Evolutionary conservation across 2,888 invertebrate genomes (phyloP).

Genomic region (Lasioglossum calceatum): DNA sequence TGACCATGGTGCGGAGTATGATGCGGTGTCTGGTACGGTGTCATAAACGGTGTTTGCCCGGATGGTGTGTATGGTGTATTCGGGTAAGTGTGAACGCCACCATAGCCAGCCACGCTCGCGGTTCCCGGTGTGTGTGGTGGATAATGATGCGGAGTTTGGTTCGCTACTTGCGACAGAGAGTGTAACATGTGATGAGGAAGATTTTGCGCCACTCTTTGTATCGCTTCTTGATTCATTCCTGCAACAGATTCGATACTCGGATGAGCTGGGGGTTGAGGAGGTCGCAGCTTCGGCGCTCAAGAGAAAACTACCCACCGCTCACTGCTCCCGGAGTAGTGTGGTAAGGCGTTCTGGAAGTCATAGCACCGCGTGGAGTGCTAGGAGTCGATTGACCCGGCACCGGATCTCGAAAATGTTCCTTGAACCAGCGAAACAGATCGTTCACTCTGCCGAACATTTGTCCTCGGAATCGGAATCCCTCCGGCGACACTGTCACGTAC

Average conservation of each 20-base stretch:
- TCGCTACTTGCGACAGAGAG: conserved; percentile 90
- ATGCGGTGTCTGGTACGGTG: conserved; percentile 93
- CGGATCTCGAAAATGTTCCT: conserved; percentile 98
- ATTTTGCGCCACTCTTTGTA: conserved; percentile 90
- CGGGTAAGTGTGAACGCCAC: conserved; percentile 86
- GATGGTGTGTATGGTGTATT: conserved; percentile 96
- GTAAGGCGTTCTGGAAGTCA: conserved; percentile 87
- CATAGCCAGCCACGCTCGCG: conserved; percentile 87
- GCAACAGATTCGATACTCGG: conserved; percentile 12
- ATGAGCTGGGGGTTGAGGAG: not conserved
- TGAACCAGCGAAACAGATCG: conserved; percentile 97
- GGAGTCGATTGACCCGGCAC: conserved; percentile 90
- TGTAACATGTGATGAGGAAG: conserved; percentile 90
- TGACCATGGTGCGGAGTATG: conserved; percentile 85
- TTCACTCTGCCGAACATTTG: conserved; percentile 94
- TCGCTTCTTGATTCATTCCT: conserved; percentile 88
- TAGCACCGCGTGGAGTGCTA: conserved; percentile 88
- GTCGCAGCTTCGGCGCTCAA: not conserved
- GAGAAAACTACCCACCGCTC: conserved; percentile 49
- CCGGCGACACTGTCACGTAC: conserved; percentile 95
- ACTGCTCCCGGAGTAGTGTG: conserved; percentile 81
- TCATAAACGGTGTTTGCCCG: conserved; percentile 97
- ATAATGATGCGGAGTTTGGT: conserved; percentile 85
- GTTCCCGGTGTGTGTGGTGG: conserved; percentile 92
- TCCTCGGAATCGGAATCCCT: conserved; percentile 96